phyloP scores from a whole-genome alignment of 2,888 invertebrate species.

The Drosophila algonquin region DNA sequence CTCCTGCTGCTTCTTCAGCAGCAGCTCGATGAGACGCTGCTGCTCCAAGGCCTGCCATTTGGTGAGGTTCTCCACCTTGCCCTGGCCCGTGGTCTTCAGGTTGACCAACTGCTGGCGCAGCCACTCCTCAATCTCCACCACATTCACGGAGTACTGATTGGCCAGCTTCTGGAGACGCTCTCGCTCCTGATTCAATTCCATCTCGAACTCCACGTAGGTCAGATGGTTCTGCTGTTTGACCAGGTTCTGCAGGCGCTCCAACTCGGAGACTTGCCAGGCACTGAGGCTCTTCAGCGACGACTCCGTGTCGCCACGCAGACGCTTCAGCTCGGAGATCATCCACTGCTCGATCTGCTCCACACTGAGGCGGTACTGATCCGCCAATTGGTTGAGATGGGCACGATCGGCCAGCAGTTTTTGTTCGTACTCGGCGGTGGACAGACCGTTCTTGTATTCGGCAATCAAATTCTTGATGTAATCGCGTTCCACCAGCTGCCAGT shows the following conservation, averaged over 20 bases:
- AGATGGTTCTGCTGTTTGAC: slow-evolving; percentile 78
- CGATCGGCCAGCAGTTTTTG: slow-evolving; percentile 78
- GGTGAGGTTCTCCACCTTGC: slow-evolving; percentile 78
- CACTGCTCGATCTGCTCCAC: slow-evolving; percentile 81
- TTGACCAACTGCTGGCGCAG: slow-evolving; percentile 80
- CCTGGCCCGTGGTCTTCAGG: slow-evolving; percentile 75
- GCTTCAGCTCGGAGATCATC: slow-evolving; percentile 80
- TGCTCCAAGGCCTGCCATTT: slow-evolving; percentile 81
- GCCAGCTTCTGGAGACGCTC: slow-evolving; percentile 75
- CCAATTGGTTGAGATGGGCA: slow-evolving; percentile 78
- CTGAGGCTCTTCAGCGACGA: slow-evolving; percentile 72
- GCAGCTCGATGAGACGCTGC: slow-evolving; percentile 76
- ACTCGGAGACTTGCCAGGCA: slow-evolving; percentile 78
- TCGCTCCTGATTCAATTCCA: slow-evolving; percentile 76
- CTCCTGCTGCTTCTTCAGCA: slow-evolving; percentile 76
- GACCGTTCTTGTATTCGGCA: slow-evolving; percentile 70
- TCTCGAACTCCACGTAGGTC: slow-evolving; percentile 78
- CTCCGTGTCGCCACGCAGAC: slow-evolving; percentile 71
- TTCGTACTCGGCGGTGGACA: slow-evolving; percentile 79
- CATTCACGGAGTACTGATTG: slow-evolving; percentile 78
- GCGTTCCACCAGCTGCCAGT: slow-evolving; percentile 81
- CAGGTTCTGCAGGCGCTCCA: slow-evolving; percentile 74
- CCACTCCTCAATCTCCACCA: slow-evolving; percentile 81
- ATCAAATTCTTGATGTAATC: slow-evolving; percentile 80
- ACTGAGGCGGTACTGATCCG: slow-evolving; percentile 78